Base-by-base conservation (phyloP, 2,888 invertebrate species). In the Microplitis manilae region DNA sequence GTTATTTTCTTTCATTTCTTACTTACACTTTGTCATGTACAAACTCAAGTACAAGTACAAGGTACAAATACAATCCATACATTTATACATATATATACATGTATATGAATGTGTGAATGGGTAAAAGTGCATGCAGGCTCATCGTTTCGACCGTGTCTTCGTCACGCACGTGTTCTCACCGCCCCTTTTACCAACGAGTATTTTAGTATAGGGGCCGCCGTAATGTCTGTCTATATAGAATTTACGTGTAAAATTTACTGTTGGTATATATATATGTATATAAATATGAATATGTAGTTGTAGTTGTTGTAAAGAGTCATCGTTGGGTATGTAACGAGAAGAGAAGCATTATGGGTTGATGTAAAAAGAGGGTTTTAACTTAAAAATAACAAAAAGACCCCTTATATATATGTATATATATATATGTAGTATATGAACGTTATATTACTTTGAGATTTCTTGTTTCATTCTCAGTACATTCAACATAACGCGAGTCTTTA, bases 121-220 rank as follows among this genome's bases (percentile, higher is more conserved):
- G 50, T 50, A 50, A 50, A 50, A 50, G 50, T 50, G 50, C 50
- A 9, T 50, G 50, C 50, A 50, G 2, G 76, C 68, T 59, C 73
- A 75, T 71, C 60, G 61, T 50, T 30, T 30, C 74, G 75, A 50
- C 75, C 77, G 75, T 75, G 73, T 75, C 61, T 69, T 78, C 77
- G 80, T 80, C 78, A 78, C 77, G 77, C 78, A 77, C 78, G 80
- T 78, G 77, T 78, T 77, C 50, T 61, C 65, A 38, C 59, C 15
- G 50, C 39, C 13, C 61, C 61, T 59, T 20, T 7, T 38, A n/a
- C 59, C 38, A 7, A 9, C 30, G 13, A 41, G 72, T 72, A 74
- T 77, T 81, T 79, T 79, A 40, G 80, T 30, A 61, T 60, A 64
- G 41, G 6, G 39, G 62, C 17, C 13, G 71, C 77, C 67, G 61